phyloP scores from a whole-genome alignment of 2,888 invertebrate species.

The Plutella xylostella region DNA sequence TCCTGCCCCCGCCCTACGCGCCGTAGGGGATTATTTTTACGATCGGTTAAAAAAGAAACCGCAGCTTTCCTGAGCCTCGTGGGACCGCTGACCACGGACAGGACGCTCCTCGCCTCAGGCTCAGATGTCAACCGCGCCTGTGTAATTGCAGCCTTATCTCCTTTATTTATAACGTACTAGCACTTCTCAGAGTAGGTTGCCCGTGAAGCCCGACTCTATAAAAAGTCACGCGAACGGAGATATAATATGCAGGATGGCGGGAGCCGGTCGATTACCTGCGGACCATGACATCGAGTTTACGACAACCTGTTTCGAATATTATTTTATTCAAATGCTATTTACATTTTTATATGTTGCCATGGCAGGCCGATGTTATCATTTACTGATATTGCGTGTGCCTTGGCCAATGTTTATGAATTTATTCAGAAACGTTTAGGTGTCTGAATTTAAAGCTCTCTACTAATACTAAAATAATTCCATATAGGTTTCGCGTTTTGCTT shows the following conservation, averaged over 20 bases:
- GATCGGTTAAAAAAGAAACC: conserved; percentile 36
- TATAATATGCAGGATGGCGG: conserved; percentile 3
- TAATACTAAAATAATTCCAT: no score
- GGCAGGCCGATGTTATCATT: conserved; percentile 4
- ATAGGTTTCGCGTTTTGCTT: no score
- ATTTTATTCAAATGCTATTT: conserved; percentile 33
- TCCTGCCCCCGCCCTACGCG: conserved; percentile 15
- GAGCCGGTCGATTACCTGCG: conserved; percentile 16
- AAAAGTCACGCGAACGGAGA: conserved; percentile 18
- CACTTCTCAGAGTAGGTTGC: conserved; percentile 26
- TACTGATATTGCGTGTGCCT: conserved; percentile 13
- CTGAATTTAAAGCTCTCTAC: no score
- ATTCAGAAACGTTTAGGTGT: background rate
- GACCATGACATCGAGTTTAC: conserved; percentile 18
- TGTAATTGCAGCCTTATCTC: conserved; percentile 42
- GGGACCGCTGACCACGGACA: conserved; percentile 34
- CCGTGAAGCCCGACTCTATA: conserved; percentile 21
- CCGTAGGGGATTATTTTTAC: conserved; percentile 22
- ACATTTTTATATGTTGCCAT: conserved; percentile 28
- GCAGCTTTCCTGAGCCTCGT: conserved; percentile 49
- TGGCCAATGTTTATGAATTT: background rate
- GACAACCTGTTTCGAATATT: conserved; percentile 29
- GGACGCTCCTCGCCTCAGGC: conserved; percentile 28
- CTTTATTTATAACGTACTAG: conserved; percentile 26
- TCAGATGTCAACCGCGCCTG: conserved; percentile 53